These are phyloP conservation scores for Drosophila athabasca DNA, from an alignment of 1,140 invertebrate species.

Conservation along the genomic window DNA sequence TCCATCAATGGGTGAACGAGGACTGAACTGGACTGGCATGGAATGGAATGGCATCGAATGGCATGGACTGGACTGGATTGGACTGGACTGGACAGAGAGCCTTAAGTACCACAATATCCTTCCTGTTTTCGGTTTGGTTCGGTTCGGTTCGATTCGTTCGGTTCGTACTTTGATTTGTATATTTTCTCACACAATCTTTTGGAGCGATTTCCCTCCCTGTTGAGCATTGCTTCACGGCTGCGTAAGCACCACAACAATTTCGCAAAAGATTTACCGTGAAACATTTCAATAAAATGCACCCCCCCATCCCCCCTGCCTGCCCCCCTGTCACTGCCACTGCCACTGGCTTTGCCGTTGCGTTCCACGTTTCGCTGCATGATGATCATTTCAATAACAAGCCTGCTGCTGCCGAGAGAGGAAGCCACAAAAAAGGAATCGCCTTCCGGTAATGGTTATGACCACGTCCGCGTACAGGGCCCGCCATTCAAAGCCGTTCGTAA, in stretches of 20 bases:
- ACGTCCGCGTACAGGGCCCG: too few relatives aligned
- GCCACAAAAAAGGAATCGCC: constrained; percentile 54
- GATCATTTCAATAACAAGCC: constrained; percentile 69
- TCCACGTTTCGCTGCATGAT: background rate
- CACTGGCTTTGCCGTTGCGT: too few relatives aligned
- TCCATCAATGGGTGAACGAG: constrained; percentile 33
- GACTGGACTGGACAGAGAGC: background rate
- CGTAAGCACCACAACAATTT: constrained; percentile 5
- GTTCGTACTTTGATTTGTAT: constrained; percentile 5
- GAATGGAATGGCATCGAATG: too few relatives aligned
- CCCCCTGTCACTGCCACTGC: too few relatives aligned
- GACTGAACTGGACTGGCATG: constrained; percentile 14
- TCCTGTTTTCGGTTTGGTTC: constrained; percentile 5
- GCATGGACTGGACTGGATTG: too few relatives aligned
- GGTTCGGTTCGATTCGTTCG: background rate
- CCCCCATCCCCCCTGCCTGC: constrained; percentile 20
- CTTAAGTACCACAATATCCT: constrained; percentile 39
- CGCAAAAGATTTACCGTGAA: constrained; percentile 41
- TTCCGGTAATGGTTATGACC: constrained; percentile 74
- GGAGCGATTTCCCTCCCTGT: background rate
- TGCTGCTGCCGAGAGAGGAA: constrained; percentile 14
- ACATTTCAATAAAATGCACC: constrained; percentile 73
- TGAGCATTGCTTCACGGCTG: background rate
- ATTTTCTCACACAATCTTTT: constrained; percentile 22
- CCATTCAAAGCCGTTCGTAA: constrained; percentile 20